Evolutionary conservation across 2,113 vertebrate genomes (phyloP), one percentile per base, ranked within the genome.

Genomic region (Illadopsis cleaveri): DNA sequence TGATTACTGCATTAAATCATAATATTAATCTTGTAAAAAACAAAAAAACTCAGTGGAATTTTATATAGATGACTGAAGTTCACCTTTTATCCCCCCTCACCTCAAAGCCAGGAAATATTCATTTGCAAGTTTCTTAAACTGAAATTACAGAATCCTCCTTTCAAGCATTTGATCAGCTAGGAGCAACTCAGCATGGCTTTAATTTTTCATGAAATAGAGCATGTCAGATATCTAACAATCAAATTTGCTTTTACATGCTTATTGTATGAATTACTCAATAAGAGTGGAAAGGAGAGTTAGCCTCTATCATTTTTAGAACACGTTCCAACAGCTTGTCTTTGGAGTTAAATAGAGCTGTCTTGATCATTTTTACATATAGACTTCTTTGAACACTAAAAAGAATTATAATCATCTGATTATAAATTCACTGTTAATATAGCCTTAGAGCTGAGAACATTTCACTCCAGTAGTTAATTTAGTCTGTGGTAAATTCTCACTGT

Each of bases 401-500:
- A 98, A 98, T 98, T 98, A 97, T 98, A 98, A 98, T 98, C 96
- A 45, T 86, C 95, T 98, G 97, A 98, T 98, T 98, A 98, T 98
- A 98, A 97, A 98, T 98, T 97, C 98, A 95, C 97, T 98, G 98
- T 98, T 98, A 98, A 98, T 98, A 97, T 96, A 98, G 98, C 97
- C 98, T 98, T 96, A 92, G 94, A 98, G 97, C 96, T 91, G 98
- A 98, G 98, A 98, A 98, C 97, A 98, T 97, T 98, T 98, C 97
- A 97, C 97, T 98, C 97, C 96, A 98, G 97, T 97, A 98, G 97
- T 97, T 98, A 98, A 98, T 98, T 98, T 98, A 98, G 97, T 98
- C 98, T 96, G 97, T 98, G 98, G 98, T 98, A 98, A 98, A 98
- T 98, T 98, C 98, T 98, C 98, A 97, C 98, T 98, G 98, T 98